phyloP scores from a whole-genome alignment of 2,797 vertebrate genomes.

The Galaxias olidus region DNA sequence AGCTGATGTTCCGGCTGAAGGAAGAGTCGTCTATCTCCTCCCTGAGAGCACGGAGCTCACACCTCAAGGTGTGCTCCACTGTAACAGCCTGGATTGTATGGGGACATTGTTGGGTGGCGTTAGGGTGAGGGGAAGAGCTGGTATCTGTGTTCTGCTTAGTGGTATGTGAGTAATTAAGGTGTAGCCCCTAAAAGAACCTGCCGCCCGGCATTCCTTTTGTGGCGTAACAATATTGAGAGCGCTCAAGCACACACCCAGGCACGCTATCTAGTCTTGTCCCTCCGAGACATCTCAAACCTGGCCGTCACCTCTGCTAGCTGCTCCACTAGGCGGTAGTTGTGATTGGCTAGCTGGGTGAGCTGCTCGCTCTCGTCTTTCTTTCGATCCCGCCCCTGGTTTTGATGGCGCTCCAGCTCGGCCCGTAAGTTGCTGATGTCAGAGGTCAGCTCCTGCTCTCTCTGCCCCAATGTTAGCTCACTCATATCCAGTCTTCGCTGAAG shows the following conservation, averaged over 20 bases:
- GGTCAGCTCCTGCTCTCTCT: constrained; percentile 72
- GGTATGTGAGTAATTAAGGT: constrained; percentile 1
- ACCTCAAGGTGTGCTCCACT: constrained; percentile 75
- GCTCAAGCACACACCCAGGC: neutral
- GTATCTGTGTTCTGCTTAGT: neutral
- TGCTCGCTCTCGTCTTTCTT: constrained; percentile 73
- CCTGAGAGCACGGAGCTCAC: constrained; percentile 72
- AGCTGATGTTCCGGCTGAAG: constrained; percentile 74
- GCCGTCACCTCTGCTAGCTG: constrained; percentile 77
- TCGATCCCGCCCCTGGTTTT: constrained; percentile 63
- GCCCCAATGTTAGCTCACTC: constrained; percentile 64
- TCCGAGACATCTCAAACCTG: neutral
- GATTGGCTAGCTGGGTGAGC: constrained; percentile 73
- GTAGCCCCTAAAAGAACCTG: constrained; percentile 51
- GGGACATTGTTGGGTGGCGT: constrained; percentile 3
- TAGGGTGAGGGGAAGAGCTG: neutral
- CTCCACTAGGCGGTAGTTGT: constrained; percentile 82
- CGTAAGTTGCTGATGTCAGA: constrained; percentile 61
- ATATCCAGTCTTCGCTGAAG: constrained; percentile 74
- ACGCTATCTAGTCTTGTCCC: neutral
- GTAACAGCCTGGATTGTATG: constrained; percentile 69
- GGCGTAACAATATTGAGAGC: neutral
- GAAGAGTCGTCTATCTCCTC: constrained; percentile 80
- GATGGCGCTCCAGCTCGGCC: constrained; percentile 66
- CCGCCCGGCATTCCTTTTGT: constrained; percentile 59